phyloP scores from a whole-genome alignment of 2,888 invertebrate species.

The Drymonia ruficornis region DNA sequence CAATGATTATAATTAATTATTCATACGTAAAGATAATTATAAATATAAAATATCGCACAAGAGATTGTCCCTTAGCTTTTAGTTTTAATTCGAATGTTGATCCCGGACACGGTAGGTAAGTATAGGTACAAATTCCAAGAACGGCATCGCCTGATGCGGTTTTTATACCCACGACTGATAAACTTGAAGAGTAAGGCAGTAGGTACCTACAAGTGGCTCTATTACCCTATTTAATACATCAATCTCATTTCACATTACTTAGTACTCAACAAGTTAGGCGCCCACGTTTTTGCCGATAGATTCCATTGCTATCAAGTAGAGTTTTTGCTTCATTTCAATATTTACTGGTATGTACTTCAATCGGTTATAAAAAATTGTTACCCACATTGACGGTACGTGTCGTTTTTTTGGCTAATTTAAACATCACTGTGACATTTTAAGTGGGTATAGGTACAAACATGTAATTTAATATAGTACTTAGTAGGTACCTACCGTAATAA shows the following conservation, averaged over 20 bases:
- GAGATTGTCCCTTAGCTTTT: neutral
- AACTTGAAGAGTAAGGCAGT: neutral
- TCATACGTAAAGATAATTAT: no score
- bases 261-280: slow-evolving; percentile 20
- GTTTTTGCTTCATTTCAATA: slow-evolving; percentile 44
- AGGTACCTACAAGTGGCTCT: neutral
- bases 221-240: slow-evolving; percentile 5
- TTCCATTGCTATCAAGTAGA: slow-evolving; percentile 47
- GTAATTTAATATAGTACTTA: no score
- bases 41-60: neutral
- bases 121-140: neutral
- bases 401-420: neutral
- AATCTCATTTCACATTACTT: slow-evolving; percentile 24
- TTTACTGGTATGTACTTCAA: slow-evolving; percentile 16
- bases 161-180: neutral
- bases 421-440: slow-evolving; percentile 6
- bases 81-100: slow-evolving; percentile 5
- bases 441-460: slow-evolving; percentile 1
- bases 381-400: neutral
- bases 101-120: slow-evolving; percentile 4
- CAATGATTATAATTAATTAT: no score
- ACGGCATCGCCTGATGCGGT: neutral
- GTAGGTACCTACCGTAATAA: slow-evolving; percentile 4
- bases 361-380: slow-evolving; percentile 5
- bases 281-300: slow-evolving; percentile 55